Evolutionary conservation across 2,888 invertebrate genomes (phyloP), one percentile per base, ranked within the genome.

Genomic region (Dilophus febrilis): DNA sequence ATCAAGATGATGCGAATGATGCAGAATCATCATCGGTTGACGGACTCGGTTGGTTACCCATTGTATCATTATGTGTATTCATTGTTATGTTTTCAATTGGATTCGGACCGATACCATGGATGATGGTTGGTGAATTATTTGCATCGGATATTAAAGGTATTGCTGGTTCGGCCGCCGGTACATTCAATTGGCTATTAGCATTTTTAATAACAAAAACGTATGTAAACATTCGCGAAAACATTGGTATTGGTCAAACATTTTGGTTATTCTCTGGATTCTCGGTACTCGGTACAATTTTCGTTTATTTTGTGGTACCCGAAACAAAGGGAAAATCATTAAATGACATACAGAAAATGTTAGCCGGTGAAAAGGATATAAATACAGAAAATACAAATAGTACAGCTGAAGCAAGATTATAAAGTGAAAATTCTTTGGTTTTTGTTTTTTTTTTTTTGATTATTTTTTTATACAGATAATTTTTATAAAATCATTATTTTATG

Each of bases 41-140:
- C 1, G 53, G 63, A 13, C 65, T 85, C 7, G 70, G 71, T 0
- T 86, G 84, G 77, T 54, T 90, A 41, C 87, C 88, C 0, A 60
- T 90, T 5, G 50, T 74, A 2, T 72, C 79, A 19, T 59, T 88
- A 16, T 80, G 83, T 34, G 46, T 82, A 2, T 90, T 84, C 58
- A 77, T 87, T 16, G 59, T 83, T 16, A 72, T 82, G 33, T 90
- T 87, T 63, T 83, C 85, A 0, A 53, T 87, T 29, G 88, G 88
- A 36, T 80, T 77, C 51, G 90, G 88, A 1, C 88, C 90, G 0
- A 82, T 90, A 34, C 88, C 90, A 0, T 62, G 61, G 61, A 71
- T 87, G 68, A 80, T 62, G 61, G 67, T 79, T 57, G 74, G 86
- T 3, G 90, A 90, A 57, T 65, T 90, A 11, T 81, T 90, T 56